phyloP scores from a whole-genome alignment of 2,797 vertebrate species.

The Rhinophrynus dorsalis region DNA sequence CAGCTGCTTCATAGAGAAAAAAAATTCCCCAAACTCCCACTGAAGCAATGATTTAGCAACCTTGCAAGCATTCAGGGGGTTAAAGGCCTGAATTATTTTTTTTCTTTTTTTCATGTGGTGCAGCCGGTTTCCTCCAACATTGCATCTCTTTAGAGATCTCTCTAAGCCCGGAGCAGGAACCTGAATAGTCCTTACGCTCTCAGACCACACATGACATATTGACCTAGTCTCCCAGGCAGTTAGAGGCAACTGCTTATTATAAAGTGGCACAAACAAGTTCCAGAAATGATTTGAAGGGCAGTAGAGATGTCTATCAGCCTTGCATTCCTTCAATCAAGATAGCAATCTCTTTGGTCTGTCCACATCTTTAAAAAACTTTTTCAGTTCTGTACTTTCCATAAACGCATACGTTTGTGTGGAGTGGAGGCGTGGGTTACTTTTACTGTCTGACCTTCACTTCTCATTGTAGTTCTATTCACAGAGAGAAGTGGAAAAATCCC shows the following conservation, averaged over 20 bases:
- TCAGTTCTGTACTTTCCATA: neutral
- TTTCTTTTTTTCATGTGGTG: no score
- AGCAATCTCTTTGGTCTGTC: conserved; percentile 5
- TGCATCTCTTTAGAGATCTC: no score
- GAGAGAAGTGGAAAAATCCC: no score
- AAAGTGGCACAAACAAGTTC: neutral
- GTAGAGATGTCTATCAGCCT: conserved; percentile 18
- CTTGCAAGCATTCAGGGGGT: no score
- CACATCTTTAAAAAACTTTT: neutral
- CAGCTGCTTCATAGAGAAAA: no score
- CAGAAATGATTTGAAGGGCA: conserved; percentile 22
- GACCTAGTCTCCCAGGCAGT: neutral
- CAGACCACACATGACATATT: neutral
- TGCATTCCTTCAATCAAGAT: conserved; percentile 24
- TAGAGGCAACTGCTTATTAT: neutral
- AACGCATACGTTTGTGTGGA: neutral
- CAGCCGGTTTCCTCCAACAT: no score
- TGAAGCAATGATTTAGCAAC: no score
- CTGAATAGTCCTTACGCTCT: neutral
- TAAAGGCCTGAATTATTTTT: no score
- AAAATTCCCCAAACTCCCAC: no score
- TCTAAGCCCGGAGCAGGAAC: neutral
- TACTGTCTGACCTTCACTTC: neutral
- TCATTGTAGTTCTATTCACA: neutral
- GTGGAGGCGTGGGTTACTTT: neutral